phyloP scores from a whole-genome alignment of 2,888 invertebrate species.

The Caenorhabditis drosophilae region DNA sequence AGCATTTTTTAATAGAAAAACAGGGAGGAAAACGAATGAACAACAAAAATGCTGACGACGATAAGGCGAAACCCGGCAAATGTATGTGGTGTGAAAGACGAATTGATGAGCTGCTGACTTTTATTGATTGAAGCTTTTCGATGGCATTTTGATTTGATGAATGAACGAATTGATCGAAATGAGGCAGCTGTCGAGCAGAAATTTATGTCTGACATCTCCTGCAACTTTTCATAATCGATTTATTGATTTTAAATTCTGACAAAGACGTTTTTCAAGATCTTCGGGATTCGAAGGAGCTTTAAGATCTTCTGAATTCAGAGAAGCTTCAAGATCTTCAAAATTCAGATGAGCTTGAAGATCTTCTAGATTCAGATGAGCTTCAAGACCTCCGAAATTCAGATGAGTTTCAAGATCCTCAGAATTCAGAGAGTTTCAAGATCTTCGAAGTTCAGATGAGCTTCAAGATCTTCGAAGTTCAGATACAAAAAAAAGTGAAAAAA shows the following conservation, averaged over 20 bases:
- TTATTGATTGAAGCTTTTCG: constrained; percentile 1
- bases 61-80: too few relatives aligned
- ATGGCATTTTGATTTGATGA: constrained; percentile 27
- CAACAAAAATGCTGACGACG: too few relatives aligned
- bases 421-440: background rate
- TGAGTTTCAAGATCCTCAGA: background rate
- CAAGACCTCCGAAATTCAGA: background rate
- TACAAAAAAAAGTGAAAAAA: background rate
- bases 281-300: too few relatives aligned
- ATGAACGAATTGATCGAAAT: constrained; percentile 43
- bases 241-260: too few relatives aligned
- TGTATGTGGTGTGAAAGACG: too few relatives aligned
- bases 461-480: background rate
- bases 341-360: background rate
- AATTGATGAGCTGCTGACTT: background rate
- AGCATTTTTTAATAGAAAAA: too few relatives aligned
- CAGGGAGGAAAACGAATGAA: too few relatives aligned
- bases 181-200: constrained; percentile 43
- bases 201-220: constrained; percentile 44
- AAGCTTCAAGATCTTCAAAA: background rate
- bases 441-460: background rate
- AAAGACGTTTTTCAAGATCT: too few relatives aligned
- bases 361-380: background rate
- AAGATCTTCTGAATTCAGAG: too few relatives aligned
- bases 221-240: too few relatives aligned